These are phyloP conservation scores for Clarias gariepinus DNA, from an alignment of 2,113 vertebrate species.

Conservation along the genomic window DNA sequence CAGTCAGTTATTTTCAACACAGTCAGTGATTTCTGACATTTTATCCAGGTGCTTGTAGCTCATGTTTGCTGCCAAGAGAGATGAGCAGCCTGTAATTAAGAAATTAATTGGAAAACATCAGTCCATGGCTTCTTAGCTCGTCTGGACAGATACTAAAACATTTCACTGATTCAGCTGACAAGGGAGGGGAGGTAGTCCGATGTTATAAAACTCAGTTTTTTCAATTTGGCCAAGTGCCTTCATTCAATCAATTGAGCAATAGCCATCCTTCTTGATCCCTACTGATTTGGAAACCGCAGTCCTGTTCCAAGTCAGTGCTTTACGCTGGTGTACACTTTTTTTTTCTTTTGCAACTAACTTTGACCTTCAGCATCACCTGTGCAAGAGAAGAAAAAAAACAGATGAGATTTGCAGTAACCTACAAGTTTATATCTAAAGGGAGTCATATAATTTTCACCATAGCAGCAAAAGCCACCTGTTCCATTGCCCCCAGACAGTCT, in stretches of 20 bases:
- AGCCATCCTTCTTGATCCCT: conserved; percentile 4
- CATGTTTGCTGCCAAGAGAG: background rate
- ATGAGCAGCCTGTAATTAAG: conserved; percentile 46
- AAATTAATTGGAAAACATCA: conserved; percentile 35
- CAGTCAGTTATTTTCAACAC: conserved; percentile 3
- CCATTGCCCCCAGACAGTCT: background rate
- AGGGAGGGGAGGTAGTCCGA: background rate
- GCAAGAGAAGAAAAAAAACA: background rate
- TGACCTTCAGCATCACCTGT: conserved; percentile 6
- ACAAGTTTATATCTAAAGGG: background rate
- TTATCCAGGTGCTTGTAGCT: conserved; percentile 17
- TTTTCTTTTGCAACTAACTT: background rate
- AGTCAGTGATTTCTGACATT: conserved; percentile 2
- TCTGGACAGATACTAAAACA: conserved; percentile 14
- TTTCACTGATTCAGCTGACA: conserved; percentile 30
- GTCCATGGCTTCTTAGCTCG: conserved; percentile 15
- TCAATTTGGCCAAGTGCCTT: conserved; percentile 9
- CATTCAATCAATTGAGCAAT: background rate
- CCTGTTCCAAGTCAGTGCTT: background rate
- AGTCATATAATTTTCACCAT: background rate
- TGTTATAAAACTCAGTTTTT: conserved; percentile 15
- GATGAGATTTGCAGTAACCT: conserved; percentile 25
- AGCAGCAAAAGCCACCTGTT: conserved; percentile 10
- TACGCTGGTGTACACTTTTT: background rate
- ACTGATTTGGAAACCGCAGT: background rate